phyloP scores from a whole-genome alignment of 2,113 vertebrate species.

The Glaucidium brasilianum region DNA sequence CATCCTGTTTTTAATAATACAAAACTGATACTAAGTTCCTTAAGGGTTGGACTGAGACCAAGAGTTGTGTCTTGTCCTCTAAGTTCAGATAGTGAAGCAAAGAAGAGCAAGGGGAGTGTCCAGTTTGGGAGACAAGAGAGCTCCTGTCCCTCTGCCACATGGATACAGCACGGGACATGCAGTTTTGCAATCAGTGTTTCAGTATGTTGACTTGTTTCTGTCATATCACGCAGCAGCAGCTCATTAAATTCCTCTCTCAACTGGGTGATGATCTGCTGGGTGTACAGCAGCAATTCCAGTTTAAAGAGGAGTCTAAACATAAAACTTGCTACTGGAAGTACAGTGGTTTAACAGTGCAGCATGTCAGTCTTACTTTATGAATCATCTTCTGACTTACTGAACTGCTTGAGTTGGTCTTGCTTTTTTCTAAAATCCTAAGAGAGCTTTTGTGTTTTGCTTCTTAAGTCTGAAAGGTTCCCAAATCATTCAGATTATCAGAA shows the following conservation, averaged over 20 bases:
- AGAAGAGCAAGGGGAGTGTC: neutral
- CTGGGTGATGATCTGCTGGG: neutral
- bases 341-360: neutral
- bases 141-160: neutral
- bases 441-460: neutral
- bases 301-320: neutral
- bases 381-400: neutral
- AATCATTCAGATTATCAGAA: neutral
- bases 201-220: neutral
- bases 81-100: neutral
- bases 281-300: neutral
- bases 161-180: neutral
- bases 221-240: neutral
- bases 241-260: neutral
- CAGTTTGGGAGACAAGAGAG: neutral
- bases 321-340: neutral
- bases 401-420: neutral
- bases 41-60: neutral
- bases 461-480: neutral
- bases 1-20: neutral
- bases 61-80: neutral
- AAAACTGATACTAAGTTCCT: neutral
- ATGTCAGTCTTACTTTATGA: neutral
- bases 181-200: neutral
- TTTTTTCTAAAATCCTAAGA: neutral